Conservation (phyloP, 92 coral and sea anemone species). For the Galaxea fascicularis region DNA sequence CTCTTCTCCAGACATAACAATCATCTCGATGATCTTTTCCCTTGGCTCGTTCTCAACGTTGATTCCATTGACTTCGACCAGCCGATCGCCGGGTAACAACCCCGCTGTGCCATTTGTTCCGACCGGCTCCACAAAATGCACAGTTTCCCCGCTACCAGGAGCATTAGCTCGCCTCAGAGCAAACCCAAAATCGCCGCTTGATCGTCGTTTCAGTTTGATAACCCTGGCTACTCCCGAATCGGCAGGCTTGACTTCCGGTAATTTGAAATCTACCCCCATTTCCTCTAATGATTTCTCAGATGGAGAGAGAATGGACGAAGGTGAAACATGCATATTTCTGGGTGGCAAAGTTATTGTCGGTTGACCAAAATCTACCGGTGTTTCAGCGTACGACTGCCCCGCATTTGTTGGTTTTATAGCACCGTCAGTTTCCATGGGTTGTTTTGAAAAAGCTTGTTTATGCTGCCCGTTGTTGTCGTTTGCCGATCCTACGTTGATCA, state of each 20-base stretch:
- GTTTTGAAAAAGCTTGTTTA: constrained; percentile 22
- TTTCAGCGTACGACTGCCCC: constrained; percentile 56
- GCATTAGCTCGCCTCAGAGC: constrained; percentile 90
- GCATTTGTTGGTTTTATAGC: constrained; percentile 50
- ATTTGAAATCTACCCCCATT: constrained; percentile 87
- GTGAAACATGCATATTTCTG: constrained; percentile 38
- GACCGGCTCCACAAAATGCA: constrained; percentile 94
- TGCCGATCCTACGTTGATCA: constrained; percentile 72
- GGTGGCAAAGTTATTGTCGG: constrained; percentile 66
- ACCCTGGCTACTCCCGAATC: constrained; percentile 87
- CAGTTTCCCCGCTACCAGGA: constrained; percentile 80
- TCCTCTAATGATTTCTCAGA: constrained; percentile 84
- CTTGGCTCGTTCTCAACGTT: constrained; percentile 87
- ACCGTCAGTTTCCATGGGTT: constrained; percentile 57
- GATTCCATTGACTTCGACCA: constrained; percentile 93
- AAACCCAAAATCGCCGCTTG: constrained; percentile 98
- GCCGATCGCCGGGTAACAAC: constrained; percentile 91
- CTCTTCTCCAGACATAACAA: constrained; percentile 92
- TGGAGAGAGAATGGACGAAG: constrained; percentile 73
- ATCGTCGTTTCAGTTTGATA: constrained; percentile 75
- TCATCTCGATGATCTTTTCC: constrained; percentile 95
- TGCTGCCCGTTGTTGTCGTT: constrained; percentile 14
- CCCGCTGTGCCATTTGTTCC: constrained; percentile 79
- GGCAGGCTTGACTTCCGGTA: constrained; percentile 92
- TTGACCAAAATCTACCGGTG: constrained; percentile 51